Evolutionary conservation across 2,888 invertebrate species (phyloP).

Genomic region (Drosophila paramelanica): DNA sequence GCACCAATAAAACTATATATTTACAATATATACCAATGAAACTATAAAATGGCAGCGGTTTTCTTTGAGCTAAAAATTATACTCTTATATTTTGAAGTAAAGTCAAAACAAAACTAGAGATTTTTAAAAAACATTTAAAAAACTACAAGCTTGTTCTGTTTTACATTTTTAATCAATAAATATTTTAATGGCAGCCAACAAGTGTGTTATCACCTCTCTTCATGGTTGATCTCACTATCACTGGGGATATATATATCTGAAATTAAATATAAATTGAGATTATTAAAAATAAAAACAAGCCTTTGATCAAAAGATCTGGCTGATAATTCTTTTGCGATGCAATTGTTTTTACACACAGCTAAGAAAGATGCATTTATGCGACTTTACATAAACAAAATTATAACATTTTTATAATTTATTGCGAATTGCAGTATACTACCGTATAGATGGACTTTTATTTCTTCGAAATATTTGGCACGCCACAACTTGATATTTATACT

Average conservation of each 20-base stretch:
- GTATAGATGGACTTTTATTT: too few relatives aligned
- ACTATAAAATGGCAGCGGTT: conserved; percentile 4
- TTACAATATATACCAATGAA: not conserved
- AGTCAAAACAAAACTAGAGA: conserved; percentile 5
- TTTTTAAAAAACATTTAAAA: conserved; percentile 1
- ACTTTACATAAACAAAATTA: too few relatives aligned
- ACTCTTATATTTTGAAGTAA: conserved; percentile 6
- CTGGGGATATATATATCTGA: conserved; percentile 29
- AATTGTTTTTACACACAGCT: too few relatives aligned
- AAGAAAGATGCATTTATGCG: too few relatives aligned
- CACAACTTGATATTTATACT: too few relatives aligned
- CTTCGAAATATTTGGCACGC: too few relatives aligned
- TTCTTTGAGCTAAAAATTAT: conserved; percentile 6
- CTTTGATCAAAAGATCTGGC: too few relatives aligned
- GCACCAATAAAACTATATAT: too few relatives aligned
- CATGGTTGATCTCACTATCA: conserved; percentile 27
- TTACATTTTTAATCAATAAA: conserved; percentile 12
- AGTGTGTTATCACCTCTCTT: conserved; percentile 31
- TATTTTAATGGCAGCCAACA: conserved; percentile 28
- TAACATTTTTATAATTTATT: too few relatives aligned
- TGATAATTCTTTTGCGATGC: too few relatives aligned
- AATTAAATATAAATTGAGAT: conserved; percentile 26
- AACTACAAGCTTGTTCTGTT: conserved; percentile 9
- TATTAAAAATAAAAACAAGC: not conserved
- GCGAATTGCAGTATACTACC: too few relatives aligned